phyloP scores from a whole-genome alignment of 2,888 invertebrate species.

The Oscheius sp. region DNA sequence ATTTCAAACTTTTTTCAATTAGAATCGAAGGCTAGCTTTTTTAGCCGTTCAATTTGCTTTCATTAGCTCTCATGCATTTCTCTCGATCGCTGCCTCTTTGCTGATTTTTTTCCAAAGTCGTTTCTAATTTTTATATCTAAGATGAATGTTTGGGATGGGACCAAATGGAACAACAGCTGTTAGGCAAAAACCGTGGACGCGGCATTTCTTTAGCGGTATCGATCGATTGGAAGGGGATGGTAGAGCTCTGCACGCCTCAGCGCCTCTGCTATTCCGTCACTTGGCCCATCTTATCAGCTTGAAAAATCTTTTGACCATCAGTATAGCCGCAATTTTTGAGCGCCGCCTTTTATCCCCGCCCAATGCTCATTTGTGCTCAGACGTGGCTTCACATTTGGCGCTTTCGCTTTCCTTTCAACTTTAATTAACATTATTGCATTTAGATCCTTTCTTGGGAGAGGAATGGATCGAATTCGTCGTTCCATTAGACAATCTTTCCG shows the following conservation, averaged over 20 bases:
- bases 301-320: background rate
- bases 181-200: background rate
- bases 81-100: too few relatives aligned
- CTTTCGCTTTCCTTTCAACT: background rate
- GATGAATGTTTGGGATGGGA: too few relatives aligned
- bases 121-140: too few relatives aligned
- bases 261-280: background rate
- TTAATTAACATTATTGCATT: conserved; percentile 22
- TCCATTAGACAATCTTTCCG: conserved; percentile 84
- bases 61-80: too few relatives aligned
- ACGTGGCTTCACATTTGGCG: too few relatives aligned
- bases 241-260: background rate
- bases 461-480: conserved; percentile 78
- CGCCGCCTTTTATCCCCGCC: conserved; percentile 1
- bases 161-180: background rate
- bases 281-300: background rate
- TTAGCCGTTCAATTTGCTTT: too few relatives aligned
- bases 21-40: too few relatives aligned
- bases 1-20: too few relatives aligned
- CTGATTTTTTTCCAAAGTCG: too few relatives aligned
- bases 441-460: conserved; percentile 48
- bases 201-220: background rate
- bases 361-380: background rate
- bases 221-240: too few relatives aligned
- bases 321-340: conserved; percentile 1